phyloP scores from a whole-genome alignment of 2,888 invertebrate genomes.

The Flabesymbios commensalis region DNA sequence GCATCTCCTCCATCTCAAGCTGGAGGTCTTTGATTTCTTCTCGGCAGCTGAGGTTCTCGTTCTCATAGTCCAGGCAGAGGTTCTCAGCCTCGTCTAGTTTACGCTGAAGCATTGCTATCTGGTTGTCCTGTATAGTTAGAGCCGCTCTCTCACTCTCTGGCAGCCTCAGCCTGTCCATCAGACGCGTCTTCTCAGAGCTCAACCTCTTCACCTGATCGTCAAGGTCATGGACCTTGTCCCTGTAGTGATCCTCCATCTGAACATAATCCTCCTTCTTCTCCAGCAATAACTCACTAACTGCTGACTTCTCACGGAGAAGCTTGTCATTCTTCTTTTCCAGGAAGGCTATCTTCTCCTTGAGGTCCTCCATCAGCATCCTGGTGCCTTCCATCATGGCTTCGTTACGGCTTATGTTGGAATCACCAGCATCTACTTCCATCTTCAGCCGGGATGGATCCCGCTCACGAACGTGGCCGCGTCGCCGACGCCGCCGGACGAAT shows the following conservation, averaged over 20 bases:
- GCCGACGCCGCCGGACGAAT: background rate
- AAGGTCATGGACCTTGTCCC: conserved; percentile 28
- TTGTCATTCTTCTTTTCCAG: conserved; percentile 26
- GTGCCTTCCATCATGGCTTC: conserved; percentile 37
- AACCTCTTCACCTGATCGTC: conserved; percentile 41
- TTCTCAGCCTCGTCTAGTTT: conserved; percentile 89
- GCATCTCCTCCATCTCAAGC: conserved; percentile 98
- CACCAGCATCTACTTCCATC: background rate
- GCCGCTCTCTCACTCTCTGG: conserved; percentile 35
- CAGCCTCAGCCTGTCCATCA: conserved; percentile 38
- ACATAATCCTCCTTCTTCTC: conserved; percentile 31
- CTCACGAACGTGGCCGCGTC: background rate
- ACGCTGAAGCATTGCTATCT: conserved; percentile 66
- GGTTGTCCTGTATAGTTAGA: conserved; percentile 33
- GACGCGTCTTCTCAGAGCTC: conserved; percentile 45
- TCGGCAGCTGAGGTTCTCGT: conserved; percentile 93
- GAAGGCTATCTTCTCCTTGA: conserved; percentile 30
- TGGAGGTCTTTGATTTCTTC: conserved; percentile 90
- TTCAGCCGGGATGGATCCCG: background rate
- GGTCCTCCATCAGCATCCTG: conserved; percentile 33
- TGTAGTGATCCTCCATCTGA: conserved; percentile 34
- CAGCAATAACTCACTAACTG: conserved; percentile 29
- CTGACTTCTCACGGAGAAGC: conserved; percentile 32
- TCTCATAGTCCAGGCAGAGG: conserved; percentile 89
- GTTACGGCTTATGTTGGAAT: conserved; percentile 15